A percentile compares a stretch with the other conserved stretches of the same genome.
phyloP scores from a whole-genome alignment of 2,888 invertebrate species.

The Sphinx pinastri region DNA sequence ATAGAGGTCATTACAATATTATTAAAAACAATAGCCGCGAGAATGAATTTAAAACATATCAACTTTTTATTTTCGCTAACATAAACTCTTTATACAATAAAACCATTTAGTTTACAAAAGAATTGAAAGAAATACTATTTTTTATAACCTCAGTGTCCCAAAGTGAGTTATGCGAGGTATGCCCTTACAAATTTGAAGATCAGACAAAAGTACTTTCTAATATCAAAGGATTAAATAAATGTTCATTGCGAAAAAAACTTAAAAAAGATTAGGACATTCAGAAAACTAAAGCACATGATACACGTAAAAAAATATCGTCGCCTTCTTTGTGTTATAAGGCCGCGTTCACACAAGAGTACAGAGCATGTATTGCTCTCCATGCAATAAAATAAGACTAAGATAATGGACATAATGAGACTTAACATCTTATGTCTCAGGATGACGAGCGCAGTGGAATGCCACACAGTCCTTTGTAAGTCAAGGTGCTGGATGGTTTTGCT shows the following conservation, averaged over 20 bases:
- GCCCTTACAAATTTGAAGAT: background rate
- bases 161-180: background rate
- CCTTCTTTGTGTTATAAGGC: background rate
- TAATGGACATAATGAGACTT: no score
- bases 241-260: constrained; percentile 23
- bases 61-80: no score
- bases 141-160: background rate
- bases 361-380: no score
- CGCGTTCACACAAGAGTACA: background rate
- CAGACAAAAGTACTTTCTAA: constrained; percentile 28
- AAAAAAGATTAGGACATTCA: background rate
- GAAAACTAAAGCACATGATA: background rate
- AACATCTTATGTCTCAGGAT: no score
- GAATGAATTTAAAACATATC: no score
- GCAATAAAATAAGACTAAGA: no score
- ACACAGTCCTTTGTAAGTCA: no score
- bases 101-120: background rate
- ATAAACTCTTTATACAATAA: background rate
- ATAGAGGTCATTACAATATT: no score
- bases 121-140: background rate
- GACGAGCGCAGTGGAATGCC: no score
- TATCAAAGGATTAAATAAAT: constrained; percentile 32
- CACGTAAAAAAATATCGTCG: background rate
- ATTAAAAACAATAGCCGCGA: no score
- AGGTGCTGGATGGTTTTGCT: no score